Percentiles rank a stretch among this genome's conserved stretches.
phyloP scores from a whole-genome alignment of 2,888 invertebrate species.

The Apamea sordens region DNA sequence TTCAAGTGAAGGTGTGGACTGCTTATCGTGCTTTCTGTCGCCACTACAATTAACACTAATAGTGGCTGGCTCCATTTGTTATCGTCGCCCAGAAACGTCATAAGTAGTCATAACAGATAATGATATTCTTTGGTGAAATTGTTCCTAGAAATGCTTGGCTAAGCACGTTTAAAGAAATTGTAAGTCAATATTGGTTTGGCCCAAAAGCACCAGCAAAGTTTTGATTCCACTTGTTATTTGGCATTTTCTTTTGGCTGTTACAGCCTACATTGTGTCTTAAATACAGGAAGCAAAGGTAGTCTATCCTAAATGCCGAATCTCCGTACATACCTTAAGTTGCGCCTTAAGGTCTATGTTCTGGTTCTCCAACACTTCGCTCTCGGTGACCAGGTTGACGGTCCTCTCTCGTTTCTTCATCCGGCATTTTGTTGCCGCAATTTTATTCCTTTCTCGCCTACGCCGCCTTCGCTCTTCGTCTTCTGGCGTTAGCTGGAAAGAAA shows the following conservation, averaged over 20 bases:
- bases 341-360: slow-evolving; percentile 96
- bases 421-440: slow-evolving; percentile 98
- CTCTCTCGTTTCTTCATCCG: slow-evolving; percentile 97
- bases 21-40: slow-evolving; percentile 63
- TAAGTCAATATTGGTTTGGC: slow-evolving; percentile 8
- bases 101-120: slow-evolving; percentile 63
- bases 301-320: not conserved
- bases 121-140: slow-evolving; percentile 54
- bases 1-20: slow-evolving; percentile 7
- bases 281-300: not conserved
- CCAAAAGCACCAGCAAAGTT: slow-evolving; percentile 1
- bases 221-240: not conserved
- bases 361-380: slow-evolving; percentile 95
- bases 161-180: slow-evolving; percentile 22
- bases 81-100: slow-evolving; percentile 66
- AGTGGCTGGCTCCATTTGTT: slow-evolving; percentile 66
- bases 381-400: slow-evolving; percentile 95
- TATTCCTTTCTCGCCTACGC: slow-evolving; percentile 96
- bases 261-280: not conserved
- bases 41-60: slow-evolving; percentile 66
- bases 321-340: slow-evolving; percentile 91
- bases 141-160: slow-evolving; percentile 39
- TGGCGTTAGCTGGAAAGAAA: slow-evolving; percentile 92
- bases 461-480: slow-evolving; percentile 97
- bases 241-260: not conserved